Evolutionary conservation across 1,140 invertebrate genomes (phyloP).

Genomic region (Drosophila ercepeae): DNA sequence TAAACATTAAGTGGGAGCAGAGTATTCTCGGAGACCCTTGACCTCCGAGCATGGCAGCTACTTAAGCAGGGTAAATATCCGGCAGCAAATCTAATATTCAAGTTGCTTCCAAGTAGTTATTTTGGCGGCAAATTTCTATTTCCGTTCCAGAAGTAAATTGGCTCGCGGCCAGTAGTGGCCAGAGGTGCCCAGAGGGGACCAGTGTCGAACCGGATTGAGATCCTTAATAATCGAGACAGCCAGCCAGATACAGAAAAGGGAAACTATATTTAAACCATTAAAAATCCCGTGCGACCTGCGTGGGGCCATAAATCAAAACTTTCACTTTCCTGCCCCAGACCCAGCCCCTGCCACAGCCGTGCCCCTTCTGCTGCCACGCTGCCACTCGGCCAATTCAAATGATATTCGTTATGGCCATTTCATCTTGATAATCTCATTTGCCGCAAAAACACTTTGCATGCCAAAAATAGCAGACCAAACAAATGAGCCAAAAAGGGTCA

Average conservation of each 20-base stretch:
- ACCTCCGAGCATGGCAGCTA: slow-evolving; percentile 17
- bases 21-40: slow-evolving; percentile 38
- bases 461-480: slow-evolving; percentile 62
- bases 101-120: slow-evolving; percentile 1
- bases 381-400: slow-evolving; percentile 6
- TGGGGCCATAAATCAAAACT: slow-evolving; percentile 71
- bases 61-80: slow-evolving; percentile 7
- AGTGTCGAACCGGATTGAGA: background rate
- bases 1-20: background rate
- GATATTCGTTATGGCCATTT: slow-evolving; percentile 53
- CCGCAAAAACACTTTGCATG: slow-evolving; percentile 46
- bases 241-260: slow-evolving; percentile 1
- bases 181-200: slow-evolving; percentile 8
- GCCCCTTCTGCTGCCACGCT: background rate
- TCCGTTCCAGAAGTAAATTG: slow-evolving; percentile 75
- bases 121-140: slow-evolving; percentile 44
- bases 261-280: slow-evolving; percentile 69
- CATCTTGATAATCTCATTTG: slow-evolving; percentile 31
- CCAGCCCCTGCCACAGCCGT: background rate
- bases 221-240: slow-evolving; percentile 43
- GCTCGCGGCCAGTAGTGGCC: slow-evolving; percentile 51
- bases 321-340: slow-evolving; percentile 53
- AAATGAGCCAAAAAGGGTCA: slow-evolving; percentile 70
- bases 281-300: slow-evolving; percentile 36
- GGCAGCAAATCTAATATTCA: background rate